Evolutionary conservation across 2,797 vertebrate genomes (phyloP).

Genomic region (Sciurus vulgaris): DNA sequence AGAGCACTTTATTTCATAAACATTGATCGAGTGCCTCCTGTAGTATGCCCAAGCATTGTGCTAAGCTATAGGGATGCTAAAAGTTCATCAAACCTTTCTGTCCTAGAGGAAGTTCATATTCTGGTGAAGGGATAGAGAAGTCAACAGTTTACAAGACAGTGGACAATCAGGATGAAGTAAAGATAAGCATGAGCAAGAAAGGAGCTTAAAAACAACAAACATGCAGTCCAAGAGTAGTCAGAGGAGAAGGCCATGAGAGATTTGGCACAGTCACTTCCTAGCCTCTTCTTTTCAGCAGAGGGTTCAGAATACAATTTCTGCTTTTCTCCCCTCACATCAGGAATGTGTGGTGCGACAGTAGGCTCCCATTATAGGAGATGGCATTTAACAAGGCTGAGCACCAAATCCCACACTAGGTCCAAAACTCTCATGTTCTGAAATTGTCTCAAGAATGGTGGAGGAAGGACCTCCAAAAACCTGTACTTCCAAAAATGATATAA

Average conservation of each 20-base stretch:
- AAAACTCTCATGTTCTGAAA: neutral
- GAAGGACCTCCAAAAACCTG: neutral
- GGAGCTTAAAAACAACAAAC: neutral
- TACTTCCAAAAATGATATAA: neutral
- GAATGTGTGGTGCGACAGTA: neutral
- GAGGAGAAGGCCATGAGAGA: accelerated
- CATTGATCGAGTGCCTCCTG: neutral
- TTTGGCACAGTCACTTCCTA: accelerated
- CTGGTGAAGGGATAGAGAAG: neutral
- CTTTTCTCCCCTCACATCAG: neutral
- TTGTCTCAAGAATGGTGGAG: neutral
- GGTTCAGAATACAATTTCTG: neutral
- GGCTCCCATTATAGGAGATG: neutral
- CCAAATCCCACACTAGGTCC: neutral
- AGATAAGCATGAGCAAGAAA: neutral
- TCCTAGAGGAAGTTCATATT: neutral
- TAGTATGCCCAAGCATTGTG: neutral
- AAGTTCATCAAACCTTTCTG: neutral
- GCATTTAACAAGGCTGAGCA: neutral
- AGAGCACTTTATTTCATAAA: neutral
- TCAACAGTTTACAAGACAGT: too few relatives aligned
- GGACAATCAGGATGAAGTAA: neutral
- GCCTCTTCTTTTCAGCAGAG: neutral
- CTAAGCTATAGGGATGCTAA: too few relatives aligned
- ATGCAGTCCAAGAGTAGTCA: too few relatives aligned